A percentile compares a stretch with the other conserved stretches of the same genome.
These are phyloP conservation scores for Palythoa grandis DNA, from an alignment of 92 coral and sea anemone genomes.

Conservation along the genomic window DNA sequence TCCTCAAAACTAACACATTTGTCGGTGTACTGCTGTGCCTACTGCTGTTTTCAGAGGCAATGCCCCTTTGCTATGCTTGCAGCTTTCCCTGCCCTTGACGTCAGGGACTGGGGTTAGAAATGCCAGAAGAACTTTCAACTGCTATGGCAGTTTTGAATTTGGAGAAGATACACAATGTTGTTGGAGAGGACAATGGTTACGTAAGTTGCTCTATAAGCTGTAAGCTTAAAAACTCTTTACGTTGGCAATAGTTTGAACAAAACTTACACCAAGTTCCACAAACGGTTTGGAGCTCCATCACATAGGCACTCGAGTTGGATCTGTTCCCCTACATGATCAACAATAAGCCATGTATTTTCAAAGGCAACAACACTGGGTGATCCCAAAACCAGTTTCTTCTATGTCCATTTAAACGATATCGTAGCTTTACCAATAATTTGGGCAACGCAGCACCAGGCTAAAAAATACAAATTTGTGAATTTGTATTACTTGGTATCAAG, in stretches of 20 bases:
- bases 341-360: not conserved
- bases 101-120: slow-evolving; percentile 29
- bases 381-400: not conserved
- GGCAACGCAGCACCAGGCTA: not conserved
- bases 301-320: too few relatives aligned
- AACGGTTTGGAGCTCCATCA: not conserved
- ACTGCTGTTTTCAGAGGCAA: slow-evolving; percentile 36
- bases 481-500: too few relatives aligned
- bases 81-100: slow-evolving; percentile 62
- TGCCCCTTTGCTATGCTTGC: slow-evolving; percentile 58
- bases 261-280: not conserved
- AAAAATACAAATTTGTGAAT: not conserved
- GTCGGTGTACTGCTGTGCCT: slow-evolving; percentile 8
- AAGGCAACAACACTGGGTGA: not conserved
- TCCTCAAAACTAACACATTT: not conserved
- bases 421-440: not conserved
- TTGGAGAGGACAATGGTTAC: not conserved
- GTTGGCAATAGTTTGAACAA: not conserved
- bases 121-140: slow-evolving; percentile 47
- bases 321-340: not conserved
- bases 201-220: not conserved
- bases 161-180: slow-evolving; percentile 23
- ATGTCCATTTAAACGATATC: not conserved
- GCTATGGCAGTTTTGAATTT: slow-evolving; percentile 13
- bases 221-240: too few relatives aligned